Percentiles rank a stretch among this genome's conserved stretches.
Evolutionary conservation across 2,888 invertebrate genomes (phyloP).

Genomic region (Eristalis intricaria): DNA sequence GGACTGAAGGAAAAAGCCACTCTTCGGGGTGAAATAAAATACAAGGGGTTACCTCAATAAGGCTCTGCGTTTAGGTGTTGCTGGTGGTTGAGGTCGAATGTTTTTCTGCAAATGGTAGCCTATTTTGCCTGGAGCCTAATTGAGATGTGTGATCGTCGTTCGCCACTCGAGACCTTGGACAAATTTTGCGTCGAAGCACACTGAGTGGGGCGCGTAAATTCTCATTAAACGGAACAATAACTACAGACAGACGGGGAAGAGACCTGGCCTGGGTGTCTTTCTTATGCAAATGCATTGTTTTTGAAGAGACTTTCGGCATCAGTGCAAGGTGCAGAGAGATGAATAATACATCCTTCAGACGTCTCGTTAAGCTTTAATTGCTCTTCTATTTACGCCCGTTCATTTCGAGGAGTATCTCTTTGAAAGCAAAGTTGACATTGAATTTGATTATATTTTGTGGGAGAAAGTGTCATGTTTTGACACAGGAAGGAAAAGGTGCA

Average conservation of each 20-base stretch:
- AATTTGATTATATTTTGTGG: too few species aligned
- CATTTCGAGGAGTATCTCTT: too few species aligned
- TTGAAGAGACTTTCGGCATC: neutral
- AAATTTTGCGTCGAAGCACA: too few species aligned
- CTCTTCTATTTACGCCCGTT: too few species aligned
- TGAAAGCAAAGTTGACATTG: too few species aligned
- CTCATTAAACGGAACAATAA: neutral
- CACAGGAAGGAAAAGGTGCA: too few species aligned
- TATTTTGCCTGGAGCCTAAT: neutral
- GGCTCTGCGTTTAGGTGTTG: neutral
- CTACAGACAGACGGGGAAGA: neutral
- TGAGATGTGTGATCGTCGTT: neutral
- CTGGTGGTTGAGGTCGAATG: neutral
- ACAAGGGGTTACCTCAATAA: constrained; percentile 11
- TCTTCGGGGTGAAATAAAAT: constrained; percentile 11
- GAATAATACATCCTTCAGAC: too few species aligned
- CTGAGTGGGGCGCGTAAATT: neutral
- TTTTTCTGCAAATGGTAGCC: constrained; percentile 5
- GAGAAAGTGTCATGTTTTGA: too few species aligned
- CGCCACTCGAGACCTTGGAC: neutral
- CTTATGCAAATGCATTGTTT: neutral
- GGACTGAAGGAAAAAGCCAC: constrained; percentile 5
- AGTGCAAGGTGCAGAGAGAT: too few species aligned
- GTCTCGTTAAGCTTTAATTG: too few species aligned
- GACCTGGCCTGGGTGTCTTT: too few species aligned